phyloP scores from a whole-genome alignment of 1,140 invertebrate genomes.

The Pygmarrhopalites habei region DNA sequence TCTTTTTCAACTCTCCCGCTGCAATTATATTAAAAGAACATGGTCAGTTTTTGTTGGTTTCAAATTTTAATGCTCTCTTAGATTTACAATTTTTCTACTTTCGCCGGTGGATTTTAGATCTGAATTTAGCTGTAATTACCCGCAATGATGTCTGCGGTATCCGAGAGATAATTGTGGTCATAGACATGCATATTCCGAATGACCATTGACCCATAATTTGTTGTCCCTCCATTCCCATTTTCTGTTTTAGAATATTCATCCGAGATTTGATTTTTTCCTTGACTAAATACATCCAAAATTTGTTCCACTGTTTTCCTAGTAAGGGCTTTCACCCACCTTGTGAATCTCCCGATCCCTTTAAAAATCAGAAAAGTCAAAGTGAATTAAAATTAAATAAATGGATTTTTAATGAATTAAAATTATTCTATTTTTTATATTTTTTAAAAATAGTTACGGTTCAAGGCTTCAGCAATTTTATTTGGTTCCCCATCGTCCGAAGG shows the following conservation, averaged over 20 bases:
- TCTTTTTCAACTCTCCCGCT: conserved; percentile 13
- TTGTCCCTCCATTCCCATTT: conserved; percentile 10
- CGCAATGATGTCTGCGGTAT: conserved; percentile 11
- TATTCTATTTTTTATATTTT: too few species aligned
- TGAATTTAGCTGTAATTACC: too few species aligned
- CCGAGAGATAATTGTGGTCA: conserved; percentile 19
- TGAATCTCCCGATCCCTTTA: conserved; percentile 84
- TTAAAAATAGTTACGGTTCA: too few species aligned
- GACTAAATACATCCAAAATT: conserved; percentile 15
- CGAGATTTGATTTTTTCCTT: conserved; percentile 62
- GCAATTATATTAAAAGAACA: neutral
- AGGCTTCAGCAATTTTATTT: conserved; percentile 94
- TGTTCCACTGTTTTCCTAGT: conserved; percentile 44
- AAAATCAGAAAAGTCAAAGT: too few species aligned
- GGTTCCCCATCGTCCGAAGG: conserved; percentile 86
- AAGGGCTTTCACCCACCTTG: conserved; percentile 74
- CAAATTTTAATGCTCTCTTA: too few species aligned
- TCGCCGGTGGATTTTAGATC: conserved; percentile 4
- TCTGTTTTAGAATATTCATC: conserved; percentile 48
- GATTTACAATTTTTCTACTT: too few species aligned
- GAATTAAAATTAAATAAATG: too few species aligned
- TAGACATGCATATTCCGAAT: neutral
- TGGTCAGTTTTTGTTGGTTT: neutral
- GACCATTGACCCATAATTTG: neutral
- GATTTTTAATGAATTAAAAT: too few species aligned